Evolutionary conservation across 2,797 vertebrate species (phyloP), one percentile per base, ranked within the genome.

Genomic region (Labroides dimidiatus): DNA sequence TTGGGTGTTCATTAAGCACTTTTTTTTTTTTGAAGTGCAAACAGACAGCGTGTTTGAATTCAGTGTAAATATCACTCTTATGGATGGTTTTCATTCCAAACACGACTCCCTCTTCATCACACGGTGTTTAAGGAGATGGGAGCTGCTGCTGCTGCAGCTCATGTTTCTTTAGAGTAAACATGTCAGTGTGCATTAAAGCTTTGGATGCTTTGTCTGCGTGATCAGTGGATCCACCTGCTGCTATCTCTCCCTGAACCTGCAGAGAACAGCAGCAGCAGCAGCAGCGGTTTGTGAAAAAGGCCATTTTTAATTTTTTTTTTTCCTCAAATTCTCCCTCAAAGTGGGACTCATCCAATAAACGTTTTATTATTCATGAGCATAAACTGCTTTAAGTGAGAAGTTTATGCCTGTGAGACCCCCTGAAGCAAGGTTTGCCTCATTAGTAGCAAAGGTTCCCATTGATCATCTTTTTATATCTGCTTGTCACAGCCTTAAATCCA

Each of bases 131-230:
- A 66, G 53, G 53, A 51, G 61, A 75, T 59, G 17, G 0, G 47
- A 52, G 64, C 49, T 43, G 69, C 55, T 53, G 12, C 57, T 24
- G 64, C 59, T 24, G 48, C 6, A 37, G 67, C 59, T 75, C 58
- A 30, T 45, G 78, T 57, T 63, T 78, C 76, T 55, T 76, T 57
- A 16, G 72, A 69, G 78, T 89, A 86, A 87, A 88, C 78, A 80
- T 80, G 80, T 83, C 80, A 75, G 44, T 43, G 68, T 62, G 52
- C 49, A 64, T 81, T 82, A 78, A 72, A 78, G 45, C 21, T 77
- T 64, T 63, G 53, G 81, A 78, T 69, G 44, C 54, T 36, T 79
- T 67, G 77, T 81, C 69, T 73, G 56, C 61, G 75, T 63, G 68
- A 85, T 85, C 69, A 53, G 64, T 59, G 66, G 37, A 78, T 84